phyloP scores from a whole-genome alignment of 2,888 invertebrate species.

The Bruchidius siliquastri region DNA sequence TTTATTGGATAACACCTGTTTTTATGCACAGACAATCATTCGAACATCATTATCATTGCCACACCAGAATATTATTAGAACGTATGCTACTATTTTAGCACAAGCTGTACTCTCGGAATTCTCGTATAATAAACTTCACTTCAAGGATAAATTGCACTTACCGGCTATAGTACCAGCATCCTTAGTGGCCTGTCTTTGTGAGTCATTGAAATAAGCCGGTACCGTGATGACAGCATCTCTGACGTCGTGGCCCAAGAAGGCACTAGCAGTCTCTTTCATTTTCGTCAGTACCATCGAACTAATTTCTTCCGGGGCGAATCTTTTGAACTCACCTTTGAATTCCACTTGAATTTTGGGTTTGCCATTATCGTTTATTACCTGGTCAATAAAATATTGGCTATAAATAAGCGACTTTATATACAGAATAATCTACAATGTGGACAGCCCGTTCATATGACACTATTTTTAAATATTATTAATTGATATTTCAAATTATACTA shows the following conservation, averaged over 20 bases:
- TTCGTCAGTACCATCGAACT: conserved; percentile 61
- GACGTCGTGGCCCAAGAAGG: conserved; percentile 52
- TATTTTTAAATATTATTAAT: too few species aligned
- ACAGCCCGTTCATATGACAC: too few species aligned
- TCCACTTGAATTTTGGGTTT: conserved; percentile 62
- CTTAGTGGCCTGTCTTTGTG: conserved; percentile 71
- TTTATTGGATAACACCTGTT: not conserved
- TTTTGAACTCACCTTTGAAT: conserved; percentile 60
- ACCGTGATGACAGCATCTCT: conserved; percentile 48
- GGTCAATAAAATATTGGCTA: too few species aligned
- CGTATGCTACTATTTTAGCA: not conserved
- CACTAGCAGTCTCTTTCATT: conserved; percentile 34
- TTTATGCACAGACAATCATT: not conserved
- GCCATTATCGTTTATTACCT: conserved; percentile 52
- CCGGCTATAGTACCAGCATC: conserved; percentile 62
- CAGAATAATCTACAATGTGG: too few species aligned
- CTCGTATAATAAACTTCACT: not conserved
- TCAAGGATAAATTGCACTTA: conserved; percentile 2
- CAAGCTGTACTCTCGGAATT: not conserved
- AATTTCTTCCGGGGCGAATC: conserved; percentile 64
- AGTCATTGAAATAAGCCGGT: conserved; percentile 53
- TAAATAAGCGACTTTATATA: too few species aligned
- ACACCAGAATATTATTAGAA: not conserved
- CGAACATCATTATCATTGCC: not conserved
- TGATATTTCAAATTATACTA: too few species aligned